phyloP scores from a whole-genome alignment of 2,888 invertebrate species.

The Micoletzkya japonica region DNA sequence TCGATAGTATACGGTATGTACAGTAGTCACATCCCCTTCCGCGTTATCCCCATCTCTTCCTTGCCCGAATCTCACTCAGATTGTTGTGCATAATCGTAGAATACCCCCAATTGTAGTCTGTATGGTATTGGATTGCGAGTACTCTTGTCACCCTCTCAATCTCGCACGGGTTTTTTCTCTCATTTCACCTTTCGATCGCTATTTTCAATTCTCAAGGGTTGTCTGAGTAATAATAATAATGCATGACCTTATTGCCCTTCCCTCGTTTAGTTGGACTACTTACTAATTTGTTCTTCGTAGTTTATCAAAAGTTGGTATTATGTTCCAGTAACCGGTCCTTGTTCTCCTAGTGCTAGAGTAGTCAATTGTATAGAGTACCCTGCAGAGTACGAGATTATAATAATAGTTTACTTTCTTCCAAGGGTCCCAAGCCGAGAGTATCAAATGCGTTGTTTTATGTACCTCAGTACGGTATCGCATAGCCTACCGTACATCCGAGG shows the following conservation, averaged over 20 bases:
- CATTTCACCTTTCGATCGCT: neutral
- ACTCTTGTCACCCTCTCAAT: neutral
- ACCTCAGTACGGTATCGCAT: too few relatives aligned
- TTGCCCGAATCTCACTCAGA: too few relatives aligned
- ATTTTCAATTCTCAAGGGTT: neutral
- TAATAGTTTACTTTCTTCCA: too few relatives aligned
- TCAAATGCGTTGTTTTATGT: too few relatives aligned
- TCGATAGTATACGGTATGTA: conserved; percentile 1
- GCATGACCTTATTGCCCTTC: conserved; percentile 1
- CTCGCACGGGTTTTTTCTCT: neutral
- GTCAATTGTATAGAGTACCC: too few relatives aligned
- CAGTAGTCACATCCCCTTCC: neutral
- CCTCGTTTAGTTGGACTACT: neutral
- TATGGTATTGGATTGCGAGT: neutral
- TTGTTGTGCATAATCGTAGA: neutral
- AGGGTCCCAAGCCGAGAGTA: too few relatives aligned
- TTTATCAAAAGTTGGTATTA: neutral
- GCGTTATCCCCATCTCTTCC: neutral
- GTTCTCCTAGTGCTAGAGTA: too few relatives aligned
- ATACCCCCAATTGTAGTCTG: neutral
- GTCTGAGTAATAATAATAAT: neutral
- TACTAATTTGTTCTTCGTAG: neutral
- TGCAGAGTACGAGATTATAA: too few relatives aligned
- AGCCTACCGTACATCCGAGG: too few relatives aligned
- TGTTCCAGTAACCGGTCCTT: neutral